These are phyloP conservation scores for Brachyopa scutellaris DNA, from an alignment of 2,888 invertebrate species.

Conservation along the genomic window DNA sequence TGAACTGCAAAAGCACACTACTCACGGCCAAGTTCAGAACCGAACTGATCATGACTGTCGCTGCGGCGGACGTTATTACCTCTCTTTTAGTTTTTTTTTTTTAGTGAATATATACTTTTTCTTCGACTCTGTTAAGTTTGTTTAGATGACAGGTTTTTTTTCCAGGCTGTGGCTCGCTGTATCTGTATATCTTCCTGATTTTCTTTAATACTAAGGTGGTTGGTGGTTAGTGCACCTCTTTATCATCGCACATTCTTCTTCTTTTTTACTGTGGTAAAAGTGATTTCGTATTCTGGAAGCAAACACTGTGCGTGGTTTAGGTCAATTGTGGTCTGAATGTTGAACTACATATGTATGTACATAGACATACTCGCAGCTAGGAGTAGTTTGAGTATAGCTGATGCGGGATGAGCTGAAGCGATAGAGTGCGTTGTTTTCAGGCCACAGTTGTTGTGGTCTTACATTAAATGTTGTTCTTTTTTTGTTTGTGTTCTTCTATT, in stretches of 20 bases:
- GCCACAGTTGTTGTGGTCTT: conserved; percentile 32
- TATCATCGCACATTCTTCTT: conserved; percentile 18
- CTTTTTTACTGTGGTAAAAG: conserved; percentile 61
- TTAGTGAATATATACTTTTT: conserved; percentile 31
- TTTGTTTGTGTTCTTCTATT: conserved; percentile 5
- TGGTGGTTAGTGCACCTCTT: conserved; percentile 54
- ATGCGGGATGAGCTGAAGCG: conserved; percentile 36
- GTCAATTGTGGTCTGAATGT: conserved; percentile 40
- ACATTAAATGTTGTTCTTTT: conserved; percentile 19
- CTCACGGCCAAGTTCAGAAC: conserved; percentile 73
- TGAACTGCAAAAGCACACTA: conserved; percentile 40
- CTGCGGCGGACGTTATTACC: conserved; percentile 57
- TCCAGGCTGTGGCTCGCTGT: conserved; percentile 47
- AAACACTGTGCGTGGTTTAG: conserved; percentile 40
- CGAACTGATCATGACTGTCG: conserved; percentile 65
- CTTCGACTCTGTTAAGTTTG: conserved; percentile 32
- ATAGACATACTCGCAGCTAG: too few relatives aligned
- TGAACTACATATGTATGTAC: conserved; percentile 8
- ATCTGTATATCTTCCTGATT: conserved; percentile 64
- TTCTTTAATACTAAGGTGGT: conserved; percentile 18
- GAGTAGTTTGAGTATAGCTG: neutral
- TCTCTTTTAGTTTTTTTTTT: conserved; percentile 36
- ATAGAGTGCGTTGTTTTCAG: conserved; percentile 32
- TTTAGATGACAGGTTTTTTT: conserved; percentile 38
- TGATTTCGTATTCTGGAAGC: conserved; percentile 64